phyloP scores from a whole-genome alignment of 2,113 vertebrate genomes.

The human region GRCh38 chr20:41934001-41934500 shows the following conservation, averaged over 20 bases:
- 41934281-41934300: background rate
- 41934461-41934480: background rate
- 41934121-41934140: accelerated
- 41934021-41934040: background rate
- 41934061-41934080: background rate
- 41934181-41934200: background rate
- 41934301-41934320: background rate
- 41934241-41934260: background rate
- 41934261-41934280: background rate
- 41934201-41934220: background rate
- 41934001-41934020: background rate
- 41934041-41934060: background rate
- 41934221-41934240: background rate
- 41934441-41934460: background rate
- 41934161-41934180: background rate
- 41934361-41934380: background rate
- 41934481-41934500: background rate
- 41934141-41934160: too few species aligned
- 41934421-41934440: background rate
- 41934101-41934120: accelerated
- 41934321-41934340: background rate
- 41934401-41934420: background rate
- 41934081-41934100: background rate
- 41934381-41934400: background rate
- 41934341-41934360: background rate